Base-by-base conservation (phyloP, 2,888 invertebrate genomes). In the Bembecia ichneumoniformis region DNA sequence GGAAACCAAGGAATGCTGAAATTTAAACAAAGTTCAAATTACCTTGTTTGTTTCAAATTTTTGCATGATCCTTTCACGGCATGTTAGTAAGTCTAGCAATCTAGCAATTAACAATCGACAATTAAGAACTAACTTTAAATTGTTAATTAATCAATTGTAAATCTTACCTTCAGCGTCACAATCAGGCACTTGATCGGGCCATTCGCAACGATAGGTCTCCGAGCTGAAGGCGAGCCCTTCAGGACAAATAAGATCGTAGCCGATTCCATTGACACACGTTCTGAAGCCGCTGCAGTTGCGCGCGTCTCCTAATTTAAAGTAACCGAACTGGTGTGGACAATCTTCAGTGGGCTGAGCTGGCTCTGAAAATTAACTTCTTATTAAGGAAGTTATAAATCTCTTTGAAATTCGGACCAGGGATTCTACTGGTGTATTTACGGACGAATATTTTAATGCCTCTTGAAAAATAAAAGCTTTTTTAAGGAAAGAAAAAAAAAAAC, bases 311-410 rank as follows among this genome's bases (percentile, higher is more conserved):
- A 93, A 76, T 58, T 90, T 90, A 81, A 90, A 96, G 75, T 94
- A 93, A 0, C 95, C 96, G 63, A 92, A 96, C 71, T 94, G 94
- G 71, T 94, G 93, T 0, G 95, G 94, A 58, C 96, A 96, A 7
- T 92, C 92, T 0, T 91, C 92, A 0, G 94, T 94, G 0, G 95
- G 89, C 58, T 91, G 90, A 0, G 93, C 74, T 2, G 91, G 89
- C 67, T 94, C 94, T 94, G 71, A 62, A 64, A 40, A 17, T 40
- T 11, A 11, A 40, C 4, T 40, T 40, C 40, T 40, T 14, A 16
- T 10, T 45, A 28, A 4, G 20, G 3, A 47, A 20, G 20, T 40
- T 40, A 11, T 40, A 20, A 20, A 20, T 7, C 20, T 20, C 20
- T n/a, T n/a, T 20, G 7, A 1, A 20, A 20, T 7, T 20, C 20